A percentile compares a stretch with the other conserved stretches of the same genome.
phyloP scores from a whole-genome alignment of 2,797 vertebrate species.

The Orientallactaga sibirica region DNA sequence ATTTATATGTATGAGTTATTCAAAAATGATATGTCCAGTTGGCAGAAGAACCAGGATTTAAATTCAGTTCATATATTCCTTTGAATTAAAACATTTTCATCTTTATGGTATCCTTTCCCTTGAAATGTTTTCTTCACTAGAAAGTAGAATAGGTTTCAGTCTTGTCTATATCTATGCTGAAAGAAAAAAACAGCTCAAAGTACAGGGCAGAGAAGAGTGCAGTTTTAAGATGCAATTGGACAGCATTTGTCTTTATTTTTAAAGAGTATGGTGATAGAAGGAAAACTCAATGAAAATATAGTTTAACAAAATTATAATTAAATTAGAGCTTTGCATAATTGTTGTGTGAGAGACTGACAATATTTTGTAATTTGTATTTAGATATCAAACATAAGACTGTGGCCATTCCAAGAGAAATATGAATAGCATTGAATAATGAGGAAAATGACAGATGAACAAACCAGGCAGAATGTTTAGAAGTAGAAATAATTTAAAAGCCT shows the following conservation, averaged over 20 bases:
- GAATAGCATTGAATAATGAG: background rate
- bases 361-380: slow-evolving; percentile 27
- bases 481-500: background rate
- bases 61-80: slow-evolving; percentile 5
- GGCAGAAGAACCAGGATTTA: background rate
- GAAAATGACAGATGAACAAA: background rate
- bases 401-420: slow-evolving; percentile 1
- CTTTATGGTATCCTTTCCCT: background rate
- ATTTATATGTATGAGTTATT: slow-evolving; percentile 7
- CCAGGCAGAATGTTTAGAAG: background rate
- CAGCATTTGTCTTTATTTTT: background rate
- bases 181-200: background rate
- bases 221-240: background rate
- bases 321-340: slow-evolving; percentile 9
- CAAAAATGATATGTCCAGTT: background rate
- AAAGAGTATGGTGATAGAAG: background rate
- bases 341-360: background rate
- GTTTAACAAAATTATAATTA: background rate
- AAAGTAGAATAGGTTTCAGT: background rate
- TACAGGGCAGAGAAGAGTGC: background rate
- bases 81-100: background rate
- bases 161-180: background rate
- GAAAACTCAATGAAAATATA: background rate
- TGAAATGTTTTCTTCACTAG: slow-evolving; percentile 27
- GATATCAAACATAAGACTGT: background rate